A percentile compares a stretch with the other conserved stretches of the same genome.
Conservation (phyloP, 2,113 vertebrate genomes). For the Anarhynchus alexandrinus region DNA sequence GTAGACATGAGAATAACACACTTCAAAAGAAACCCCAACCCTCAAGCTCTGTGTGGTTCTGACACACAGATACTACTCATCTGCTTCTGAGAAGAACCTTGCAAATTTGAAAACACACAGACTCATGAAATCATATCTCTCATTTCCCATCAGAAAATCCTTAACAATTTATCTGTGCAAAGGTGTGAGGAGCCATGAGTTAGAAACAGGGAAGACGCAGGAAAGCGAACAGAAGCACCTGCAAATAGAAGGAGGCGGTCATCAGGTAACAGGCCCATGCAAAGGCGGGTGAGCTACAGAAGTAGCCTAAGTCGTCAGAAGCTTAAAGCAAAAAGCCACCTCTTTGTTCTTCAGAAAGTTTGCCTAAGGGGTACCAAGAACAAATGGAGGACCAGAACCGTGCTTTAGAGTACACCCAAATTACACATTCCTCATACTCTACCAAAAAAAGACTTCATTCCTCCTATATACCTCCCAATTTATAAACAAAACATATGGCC, state of each 20-base stretch:
- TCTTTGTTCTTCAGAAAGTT: not conserved
- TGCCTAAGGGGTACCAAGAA: not conserved
- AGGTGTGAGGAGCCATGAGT: not conserved
- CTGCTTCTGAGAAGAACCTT: not conserved
- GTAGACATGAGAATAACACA: not conserved
- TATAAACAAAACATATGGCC: accelerated
- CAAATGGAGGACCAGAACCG: not conserved
- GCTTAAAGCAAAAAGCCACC: not conserved
- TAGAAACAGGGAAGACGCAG: not conserved
- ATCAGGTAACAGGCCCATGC: not conserved
- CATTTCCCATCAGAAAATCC: not conserved
- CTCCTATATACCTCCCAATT: not conserved
- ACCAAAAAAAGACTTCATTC: not conserved
- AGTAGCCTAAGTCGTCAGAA: not conserved
- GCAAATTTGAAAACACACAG: not conserved
- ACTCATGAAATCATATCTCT: not conserved
- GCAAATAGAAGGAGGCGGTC: not conserved
- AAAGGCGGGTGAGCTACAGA: not conserved
- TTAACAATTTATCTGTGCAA: not conserved
- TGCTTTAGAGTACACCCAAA: not conserved
- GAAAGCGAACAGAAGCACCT: not conserved
- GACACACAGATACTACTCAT: not conserved
- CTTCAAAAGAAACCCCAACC: not conserved
- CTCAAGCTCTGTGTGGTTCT: not conserved
- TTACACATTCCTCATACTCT: not conserved